Conservation (phyloP, 2,797 vertebrate genomes). For the Oreochromis grahami region DNA sequence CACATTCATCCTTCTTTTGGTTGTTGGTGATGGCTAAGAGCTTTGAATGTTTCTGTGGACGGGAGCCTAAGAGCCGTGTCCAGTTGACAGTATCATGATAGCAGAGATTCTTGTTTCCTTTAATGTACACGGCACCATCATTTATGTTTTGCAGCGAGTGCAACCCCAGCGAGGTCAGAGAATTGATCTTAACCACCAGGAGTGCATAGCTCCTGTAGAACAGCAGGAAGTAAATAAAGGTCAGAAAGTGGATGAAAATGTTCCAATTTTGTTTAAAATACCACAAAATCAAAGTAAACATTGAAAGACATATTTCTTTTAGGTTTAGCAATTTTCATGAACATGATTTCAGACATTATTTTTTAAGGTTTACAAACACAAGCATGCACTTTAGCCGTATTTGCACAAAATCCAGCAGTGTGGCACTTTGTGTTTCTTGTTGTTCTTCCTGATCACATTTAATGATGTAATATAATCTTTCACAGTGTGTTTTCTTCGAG, state of each 20-base stretch:
- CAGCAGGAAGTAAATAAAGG: neutral
- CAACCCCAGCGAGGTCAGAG: slow-evolving; percentile 86
- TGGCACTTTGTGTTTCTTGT: neutral
- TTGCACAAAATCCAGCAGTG: neutral
- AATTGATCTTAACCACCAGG: slow-evolving; percentile 85
- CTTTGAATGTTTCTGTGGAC: slow-evolving; percentile 46
- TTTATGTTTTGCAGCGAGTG: slow-evolving; percentile 86
- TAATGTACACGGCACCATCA: slow-evolving; percentile 86
- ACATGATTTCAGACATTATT: neutral
- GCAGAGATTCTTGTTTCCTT: slow-evolving; percentile 86
- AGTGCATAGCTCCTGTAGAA: slow-evolving; percentile 83
- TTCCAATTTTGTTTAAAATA: neutral
- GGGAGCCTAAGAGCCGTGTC: slow-evolving; percentile 64
- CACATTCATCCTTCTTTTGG: slow-evolving; percentile 67
- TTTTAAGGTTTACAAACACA: neutral
- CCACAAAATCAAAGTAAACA: neutral
- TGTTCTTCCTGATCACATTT: neutral
- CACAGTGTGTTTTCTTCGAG: neutral
- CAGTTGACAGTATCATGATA: slow-evolving; percentile 88
- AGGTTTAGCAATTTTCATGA: neutral
- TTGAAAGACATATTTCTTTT: neutral
- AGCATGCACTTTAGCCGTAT: neutral
- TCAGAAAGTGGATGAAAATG: neutral
- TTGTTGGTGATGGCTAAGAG: slow-evolving; percentile 78
- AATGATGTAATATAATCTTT: neutral